These are phyloP conservation scores for Zele albiditarsus DNA, from an alignment of 2,888 invertebrate genomes.

Conservation along the genomic window DNA sequence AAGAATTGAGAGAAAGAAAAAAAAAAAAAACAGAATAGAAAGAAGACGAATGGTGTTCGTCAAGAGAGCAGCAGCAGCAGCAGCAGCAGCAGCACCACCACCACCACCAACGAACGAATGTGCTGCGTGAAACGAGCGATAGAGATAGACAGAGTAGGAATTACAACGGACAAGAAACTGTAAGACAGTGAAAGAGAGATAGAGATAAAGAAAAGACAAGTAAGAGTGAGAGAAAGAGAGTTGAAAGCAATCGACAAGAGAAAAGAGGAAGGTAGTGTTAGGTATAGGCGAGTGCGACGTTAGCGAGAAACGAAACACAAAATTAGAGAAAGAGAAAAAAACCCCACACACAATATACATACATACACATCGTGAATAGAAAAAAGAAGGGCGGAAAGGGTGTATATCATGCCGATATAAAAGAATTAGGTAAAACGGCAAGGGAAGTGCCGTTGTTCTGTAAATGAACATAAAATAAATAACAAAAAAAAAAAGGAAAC, in stretches of 20 bases:
- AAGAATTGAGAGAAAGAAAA: constrained; percentile 5
- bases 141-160: constrained; percentile 14
- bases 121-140: constrained; percentile 22
- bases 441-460: constrained; percentile 26
- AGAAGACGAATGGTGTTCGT: constrained; percentile 22
- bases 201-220: not conserved
- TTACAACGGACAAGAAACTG: not conserved
- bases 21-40: not conserved
- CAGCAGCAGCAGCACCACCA: too few relatives aligned
- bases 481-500: not conserved
- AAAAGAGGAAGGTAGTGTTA: not conserved
- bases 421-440: constrained; percentile 22
- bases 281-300: not conserved
- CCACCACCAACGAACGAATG: constrained; percentile 1
- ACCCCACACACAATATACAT: not conserved
- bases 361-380: not conserved
- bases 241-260: not conserved
- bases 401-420: constrained; percentile 3
- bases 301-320: not conserved
- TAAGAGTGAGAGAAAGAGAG: constrained; percentile 10
- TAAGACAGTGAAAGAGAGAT: constrained; percentile 1
- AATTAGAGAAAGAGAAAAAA: not conserved
- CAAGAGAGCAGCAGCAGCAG: constrained; percentile 12
- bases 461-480: not conserved
- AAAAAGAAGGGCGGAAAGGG: constrained; percentile 2